Percentiles rank a stretch among this genome's conserved stretches.
Evolutionary conservation across 2,888 invertebrate genomes (phyloP).

Genomic region (Lamellibrachia satsuma): DNA sequence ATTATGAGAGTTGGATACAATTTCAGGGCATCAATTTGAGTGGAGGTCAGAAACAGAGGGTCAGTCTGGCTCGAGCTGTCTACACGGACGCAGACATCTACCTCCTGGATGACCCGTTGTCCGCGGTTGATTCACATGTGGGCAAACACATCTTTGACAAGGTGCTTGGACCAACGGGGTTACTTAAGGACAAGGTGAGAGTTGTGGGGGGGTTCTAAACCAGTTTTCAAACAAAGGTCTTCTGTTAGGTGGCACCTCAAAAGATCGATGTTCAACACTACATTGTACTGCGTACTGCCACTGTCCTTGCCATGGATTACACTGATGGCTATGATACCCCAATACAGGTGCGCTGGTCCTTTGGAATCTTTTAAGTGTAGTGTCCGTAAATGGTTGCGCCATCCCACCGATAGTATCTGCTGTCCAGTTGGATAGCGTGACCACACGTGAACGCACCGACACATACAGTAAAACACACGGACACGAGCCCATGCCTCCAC

Average conservation of each 20-base stretch:
- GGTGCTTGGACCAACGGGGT: conserved; percentile 28
- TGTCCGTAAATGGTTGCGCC: too few relatives aligned
- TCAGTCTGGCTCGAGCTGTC: conserved; percentile 33
- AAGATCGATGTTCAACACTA: too few relatives aligned
- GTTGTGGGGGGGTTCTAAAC: not conserved
- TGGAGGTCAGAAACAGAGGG: conserved; percentile 39
- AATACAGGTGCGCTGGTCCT: too few relatives aligned
- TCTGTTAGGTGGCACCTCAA: not conserved
- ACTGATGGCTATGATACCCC: too few relatives aligned
- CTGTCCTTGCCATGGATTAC: too few relatives aligned
- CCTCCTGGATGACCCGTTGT: conserved; percentile 35
- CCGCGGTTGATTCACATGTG: conserved; percentile 39
- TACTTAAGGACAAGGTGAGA: conserved; percentile 35
- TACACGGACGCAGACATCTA: conserved; percentile 34
- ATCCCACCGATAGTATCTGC: too few relatives aligned
- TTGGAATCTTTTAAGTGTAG: too few relatives aligned
- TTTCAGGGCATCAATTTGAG: conserved; percentile 35
- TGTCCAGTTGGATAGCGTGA: too few relatives aligned
- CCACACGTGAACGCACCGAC: too few relatives aligned
- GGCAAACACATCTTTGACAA: conserved; percentile 37
- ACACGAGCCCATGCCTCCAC: too few relatives aligned
- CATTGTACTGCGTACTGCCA: too few relatives aligned
- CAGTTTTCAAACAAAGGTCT: not conserved
- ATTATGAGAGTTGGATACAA: not conserved
- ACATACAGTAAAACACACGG: too few relatives aligned